Evolutionary conservation across 2,888 invertebrate species (phyloP).

Genomic region (Stegana nigrithorax): DNA sequence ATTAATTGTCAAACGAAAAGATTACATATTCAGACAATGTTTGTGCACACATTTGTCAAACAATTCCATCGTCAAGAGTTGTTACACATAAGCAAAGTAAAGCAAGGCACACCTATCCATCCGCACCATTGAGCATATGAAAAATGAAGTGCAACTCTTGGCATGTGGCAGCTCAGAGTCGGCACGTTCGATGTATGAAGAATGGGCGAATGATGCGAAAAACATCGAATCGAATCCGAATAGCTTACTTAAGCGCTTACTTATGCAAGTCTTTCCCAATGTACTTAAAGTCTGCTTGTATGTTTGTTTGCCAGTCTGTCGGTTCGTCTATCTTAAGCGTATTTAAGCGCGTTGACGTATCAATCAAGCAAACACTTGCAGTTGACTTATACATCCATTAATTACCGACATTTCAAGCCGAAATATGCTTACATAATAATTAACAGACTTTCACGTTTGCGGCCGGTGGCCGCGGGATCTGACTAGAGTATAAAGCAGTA

Average conservation of each 20-base stretch:
- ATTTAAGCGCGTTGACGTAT: neutral
- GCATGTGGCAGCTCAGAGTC: neutral
- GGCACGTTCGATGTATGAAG: neutral
- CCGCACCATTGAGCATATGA: slow-evolving; percentile 43
- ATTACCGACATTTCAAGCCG: too few relatives aligned
- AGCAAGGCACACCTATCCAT: too few relatives aligned
- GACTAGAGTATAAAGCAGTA: too few relatives aligned
- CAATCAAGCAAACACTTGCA: neutral
- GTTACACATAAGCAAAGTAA: too few relatives aligned
- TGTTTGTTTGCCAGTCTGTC: neutral
- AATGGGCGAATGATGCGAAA: neutral
- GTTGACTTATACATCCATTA: too few relatives aligned
- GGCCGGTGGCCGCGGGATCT: too few relatives aligned
- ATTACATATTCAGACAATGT: neutral
- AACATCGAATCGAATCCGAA: slow-evolving; percentile 25
- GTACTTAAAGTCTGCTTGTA: too few relatives aligned
- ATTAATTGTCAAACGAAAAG: too few relatives aligned
- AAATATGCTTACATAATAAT: too few relatives aligned
- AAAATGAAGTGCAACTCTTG: slow-evolving; percentile 31
- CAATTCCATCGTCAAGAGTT: neutral
- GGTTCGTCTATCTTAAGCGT: neutral
- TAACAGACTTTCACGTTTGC: too few relatives aligned
- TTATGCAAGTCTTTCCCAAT: neutral
- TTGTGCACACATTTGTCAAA: slow-evolving; percentile 6
- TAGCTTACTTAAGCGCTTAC: neutral